phyloP scores from a whole-genome alignment of 2,797 vertebrate genomes.

The Buphagus erythrorhynchus region DNA sequence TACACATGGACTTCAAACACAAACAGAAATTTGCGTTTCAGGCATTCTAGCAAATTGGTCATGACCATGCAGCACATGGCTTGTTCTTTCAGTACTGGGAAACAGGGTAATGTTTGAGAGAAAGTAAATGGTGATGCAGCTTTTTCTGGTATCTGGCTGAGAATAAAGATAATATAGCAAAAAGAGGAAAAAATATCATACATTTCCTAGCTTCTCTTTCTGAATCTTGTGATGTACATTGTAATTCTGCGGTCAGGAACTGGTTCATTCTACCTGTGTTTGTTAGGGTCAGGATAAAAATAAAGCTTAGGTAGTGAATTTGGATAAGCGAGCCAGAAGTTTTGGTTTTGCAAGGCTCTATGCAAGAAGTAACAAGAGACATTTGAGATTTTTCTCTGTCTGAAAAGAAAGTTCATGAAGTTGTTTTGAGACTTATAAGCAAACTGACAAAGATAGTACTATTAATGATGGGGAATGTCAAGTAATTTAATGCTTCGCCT shows the following conservation, averaged over 20 bases:
- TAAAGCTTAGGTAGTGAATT: background rate
- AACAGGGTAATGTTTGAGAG: background rate
- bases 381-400: background rate
- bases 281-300: background rate
- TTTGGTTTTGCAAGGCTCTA: background rate
- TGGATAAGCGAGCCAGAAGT: background rate
- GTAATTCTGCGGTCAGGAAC: background rate
- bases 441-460: background rate
- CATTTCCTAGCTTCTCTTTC: background rate
- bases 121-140: background rate
- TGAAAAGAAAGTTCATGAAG: background rate
- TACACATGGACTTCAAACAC: background rate
- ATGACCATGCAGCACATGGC: background rate
- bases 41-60: background rate
- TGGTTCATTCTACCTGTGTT: background rate
- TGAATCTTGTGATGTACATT: background rate
- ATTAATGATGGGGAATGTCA: background rate
- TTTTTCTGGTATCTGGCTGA: background rate
- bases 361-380: background rate
- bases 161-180: background rate
- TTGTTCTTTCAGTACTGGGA: background rate
- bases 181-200: background rate
- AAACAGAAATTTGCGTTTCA: background rate
- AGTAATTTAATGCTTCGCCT: background rate
- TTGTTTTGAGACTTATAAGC: background rate